These are phyloP conservation scores for Tupiocoris notatus DNA, from an alignment of 2,888 invertebrate genomes.

Conservation along the genomic window DNA sequence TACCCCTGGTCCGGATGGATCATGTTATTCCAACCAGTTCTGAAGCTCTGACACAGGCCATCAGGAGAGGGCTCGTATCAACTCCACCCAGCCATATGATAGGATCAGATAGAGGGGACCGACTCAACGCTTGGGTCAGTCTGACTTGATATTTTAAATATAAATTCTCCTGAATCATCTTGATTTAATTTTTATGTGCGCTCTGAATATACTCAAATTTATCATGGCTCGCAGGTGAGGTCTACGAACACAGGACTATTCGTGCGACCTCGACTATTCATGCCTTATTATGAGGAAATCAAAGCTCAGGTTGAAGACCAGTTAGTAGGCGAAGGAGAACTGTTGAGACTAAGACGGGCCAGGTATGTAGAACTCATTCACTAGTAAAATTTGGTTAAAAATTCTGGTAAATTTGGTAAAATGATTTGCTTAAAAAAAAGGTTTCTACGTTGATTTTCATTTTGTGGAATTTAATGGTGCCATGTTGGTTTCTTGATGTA, in stretches of 20 bases:
- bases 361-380: neutral
- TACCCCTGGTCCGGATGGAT: slow-evolving; percentile 83
- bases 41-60: slow-evolving; percentile 71
- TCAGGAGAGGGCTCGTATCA: slow-evolving; percentile 70
- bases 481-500: too few relatives aligned
- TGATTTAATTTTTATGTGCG: too few relatives aligned
- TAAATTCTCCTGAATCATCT: neutral
- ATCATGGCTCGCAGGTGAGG: slow-evolving; percentile 36
- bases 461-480: neutral
- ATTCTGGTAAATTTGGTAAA: too few relatives aligned
- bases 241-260: slow-evolving; percentile 55
- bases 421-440: too few relatives aligned
- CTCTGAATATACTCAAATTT: too few relatives aligned
- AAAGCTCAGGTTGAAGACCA: slow-evolving; percentile 84
- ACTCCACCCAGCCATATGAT: slow-evolving; percentile 84
- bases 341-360: slow-evolving; percentile 67
- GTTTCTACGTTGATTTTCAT: neutral
- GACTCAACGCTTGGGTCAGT: slow-evolving; percentile 41
- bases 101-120: slow-evolving; percentile 54
- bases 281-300: slow-evolving; percentile 92
- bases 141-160: neutral
- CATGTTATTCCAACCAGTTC: slow-evolving; percentile 84
- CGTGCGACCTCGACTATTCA: slow-evolving; percentile 84
- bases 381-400: neutral
- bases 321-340: slow-evolving; percentile 69